A percentile compares a stretch with the other conserved stretches of the same genome.
Conservation (phyloP, 2,113 vertebrate species). For the rabbit (Oryctolagus cuniculus) region mOryCun1.1 NC_091440.1:127449501-127450000, state of each 20-base stretch:
- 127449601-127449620: not conserved
- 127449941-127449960: not conserved
- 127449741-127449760: conserved; percentile 1
- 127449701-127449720: not conserved
- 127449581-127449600: not conserved
- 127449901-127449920: conserved; percentile 96
- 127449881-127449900: conserved; percentile 99
- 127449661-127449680: not conserved
- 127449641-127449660: rapidly evolving
- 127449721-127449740: conserved; percentile 4
- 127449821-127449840: conserved; percentile 99
- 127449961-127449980: not conserved
- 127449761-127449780: not conserved
- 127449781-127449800: not conserved
- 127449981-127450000: no score
- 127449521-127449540: not conserved
- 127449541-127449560: not conserved
- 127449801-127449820: conserved; percentile 88
- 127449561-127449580: not conserved
- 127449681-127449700: not conserved
- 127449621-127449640: not conserved
- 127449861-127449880: conserved; percentile 98
- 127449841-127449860: conserved; percentile 98
- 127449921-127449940: not conserved
- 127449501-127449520: not conserved